A percentile compares a stretch with the other conserved stretches of the same genome.
Evolutionary conservation across 2,888 invertebrate species (phyloP).

Genomic region (Dioctria rufipes): DNA sequence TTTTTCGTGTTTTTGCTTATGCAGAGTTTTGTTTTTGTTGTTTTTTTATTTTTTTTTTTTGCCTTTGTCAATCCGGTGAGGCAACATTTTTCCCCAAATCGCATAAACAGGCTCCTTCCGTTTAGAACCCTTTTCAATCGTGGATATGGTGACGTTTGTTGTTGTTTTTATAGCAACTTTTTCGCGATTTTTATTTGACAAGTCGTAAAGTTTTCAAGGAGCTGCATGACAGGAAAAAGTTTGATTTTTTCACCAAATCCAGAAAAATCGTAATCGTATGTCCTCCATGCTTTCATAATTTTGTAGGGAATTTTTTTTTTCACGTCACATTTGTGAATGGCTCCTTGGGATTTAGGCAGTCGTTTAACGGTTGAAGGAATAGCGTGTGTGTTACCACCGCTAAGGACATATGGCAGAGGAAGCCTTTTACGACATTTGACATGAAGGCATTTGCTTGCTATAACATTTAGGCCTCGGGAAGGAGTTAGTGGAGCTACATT

Average conservation of each 20-base stretch:
- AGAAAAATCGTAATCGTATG: conserved; percentile 53
- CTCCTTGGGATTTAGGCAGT: conserved; percentile 48
- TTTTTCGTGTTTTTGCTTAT: conserved; percentile 29
- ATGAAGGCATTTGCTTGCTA: conserved; percentile 23
- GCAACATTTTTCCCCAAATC: conserved; percentile 43
- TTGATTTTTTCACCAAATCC: conserved; percentile 22
- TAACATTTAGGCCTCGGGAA: conserved; percentile 5
- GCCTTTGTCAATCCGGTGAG: conserved; percentile 37
- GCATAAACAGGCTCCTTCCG: conserved; percentile 52
- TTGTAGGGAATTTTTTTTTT: conserved; percentile 39
- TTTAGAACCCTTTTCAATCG: conserved; percentile 25
- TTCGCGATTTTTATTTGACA: conserved; percentile 53
- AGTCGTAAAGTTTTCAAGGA: conserved; percentile 50
- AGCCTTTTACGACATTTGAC: conserved; percentile 51
- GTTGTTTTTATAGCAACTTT: conserved; percentile 37
- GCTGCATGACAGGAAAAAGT: neutral
- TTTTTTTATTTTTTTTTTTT: neutral
- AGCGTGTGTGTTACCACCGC: conserved; percentile 28
- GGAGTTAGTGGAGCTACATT: conserved; percentile 45
- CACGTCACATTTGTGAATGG: conserved; percentile 7
- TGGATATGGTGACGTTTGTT: conserved; percentile 3
- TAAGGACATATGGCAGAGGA: conserved; percentile 47
- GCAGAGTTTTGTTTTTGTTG: conserved; percentile 6
- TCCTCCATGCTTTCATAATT: conserved; percentile 49
- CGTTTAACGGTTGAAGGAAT: conserved; percentile 35